Conservation (phyloP, 2,888 invertebrate genomes). For the Drosophila algonquin region DNA sequence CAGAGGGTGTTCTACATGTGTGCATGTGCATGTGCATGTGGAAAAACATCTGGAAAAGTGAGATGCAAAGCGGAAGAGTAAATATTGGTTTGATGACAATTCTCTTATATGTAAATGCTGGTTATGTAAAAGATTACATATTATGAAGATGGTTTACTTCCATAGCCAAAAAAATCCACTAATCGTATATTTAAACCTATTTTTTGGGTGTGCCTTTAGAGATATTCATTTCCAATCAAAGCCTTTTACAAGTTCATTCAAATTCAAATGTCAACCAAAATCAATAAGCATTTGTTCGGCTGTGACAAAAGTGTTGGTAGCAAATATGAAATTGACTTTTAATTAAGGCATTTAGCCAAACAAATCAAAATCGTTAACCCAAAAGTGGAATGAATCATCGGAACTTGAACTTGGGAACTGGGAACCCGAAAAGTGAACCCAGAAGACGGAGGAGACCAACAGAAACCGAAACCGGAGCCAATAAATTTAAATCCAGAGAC, state of each 20-base stretch:
- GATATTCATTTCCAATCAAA: constrained; percentile 17
- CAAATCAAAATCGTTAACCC: constrained; percentile 33
- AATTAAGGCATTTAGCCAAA: constrained; percentile 75
- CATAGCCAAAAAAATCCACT: background rate
- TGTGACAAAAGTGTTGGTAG: constrained; percentile 67
- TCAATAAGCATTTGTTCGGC: constrained; percentile 37
- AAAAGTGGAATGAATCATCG: constrained; percentile 62
- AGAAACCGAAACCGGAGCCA: constrained; percentile 41
- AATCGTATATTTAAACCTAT: background rate
- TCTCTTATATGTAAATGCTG: background rate
- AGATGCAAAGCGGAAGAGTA: background rate
- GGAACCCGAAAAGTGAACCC: constrained; percentile 35
- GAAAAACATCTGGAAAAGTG: constrained; percentile 7
- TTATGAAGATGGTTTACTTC: no score
- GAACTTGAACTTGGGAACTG: constrained; percentile 43
- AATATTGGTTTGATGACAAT: background rate
- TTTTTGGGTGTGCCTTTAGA: background rate
- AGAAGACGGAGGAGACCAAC: constrained; percentile 1
- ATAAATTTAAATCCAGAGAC: constrained; percentile 68
- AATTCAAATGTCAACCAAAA: constrained; percentile 33
- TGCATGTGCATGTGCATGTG: constrained; percentile 19
- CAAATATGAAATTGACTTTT: constrained; percentile 72
- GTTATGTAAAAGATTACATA: no score
- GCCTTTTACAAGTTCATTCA: constrained; percentile 16
- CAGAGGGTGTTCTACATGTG: constrained; percentile 14